These are phyloP conservation scores for Falco naumanni DNA, from an alignment of 2,797 vertebrate species.

Conservation along the genomic window DNA sequence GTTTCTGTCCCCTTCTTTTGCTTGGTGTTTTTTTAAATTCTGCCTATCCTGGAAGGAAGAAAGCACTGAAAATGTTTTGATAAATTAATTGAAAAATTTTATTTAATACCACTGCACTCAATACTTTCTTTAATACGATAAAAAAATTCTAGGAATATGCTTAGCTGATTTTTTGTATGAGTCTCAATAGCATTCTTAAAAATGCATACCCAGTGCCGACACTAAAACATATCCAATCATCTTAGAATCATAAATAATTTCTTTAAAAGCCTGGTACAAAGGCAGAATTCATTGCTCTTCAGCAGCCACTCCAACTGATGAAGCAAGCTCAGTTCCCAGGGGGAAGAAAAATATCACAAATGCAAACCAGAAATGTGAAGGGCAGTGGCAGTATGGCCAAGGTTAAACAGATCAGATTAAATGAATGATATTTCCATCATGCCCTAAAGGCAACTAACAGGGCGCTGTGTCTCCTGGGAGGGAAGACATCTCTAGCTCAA, in stretches of 20 bases:
- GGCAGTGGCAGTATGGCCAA: not conserved
- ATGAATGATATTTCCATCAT: not conserved
- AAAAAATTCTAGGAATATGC: not conserved
- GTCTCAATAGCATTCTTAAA: not conserved
- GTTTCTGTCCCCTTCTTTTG: not conserved
- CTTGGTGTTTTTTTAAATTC: not conserved
- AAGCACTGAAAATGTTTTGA: not conserved
- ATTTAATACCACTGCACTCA: not conserved
- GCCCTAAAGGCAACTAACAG: not conserved
- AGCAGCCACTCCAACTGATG: not conserved
- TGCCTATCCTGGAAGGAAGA: not conserved
- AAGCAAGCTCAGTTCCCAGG: not conserved
- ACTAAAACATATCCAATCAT: not conserved
- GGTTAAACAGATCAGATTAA: not conserved
- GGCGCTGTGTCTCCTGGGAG: not conserved
- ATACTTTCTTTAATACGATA: not conserved
- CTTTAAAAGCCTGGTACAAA: not conserved
- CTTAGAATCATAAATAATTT: not conserved
- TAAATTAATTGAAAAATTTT: not conserved
- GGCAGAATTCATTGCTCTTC: not conserved
- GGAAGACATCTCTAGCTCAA: not conserved
- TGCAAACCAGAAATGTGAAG: not conserved
- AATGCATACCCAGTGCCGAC: not conserved
- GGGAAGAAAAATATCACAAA: not conserved
- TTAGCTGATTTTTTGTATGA: not conserved